These are phyloP conservation scores for Piaya cayana DNA, from an alignment of 2,113 vertebrate species.

Conservation along the genomic window DNA sequence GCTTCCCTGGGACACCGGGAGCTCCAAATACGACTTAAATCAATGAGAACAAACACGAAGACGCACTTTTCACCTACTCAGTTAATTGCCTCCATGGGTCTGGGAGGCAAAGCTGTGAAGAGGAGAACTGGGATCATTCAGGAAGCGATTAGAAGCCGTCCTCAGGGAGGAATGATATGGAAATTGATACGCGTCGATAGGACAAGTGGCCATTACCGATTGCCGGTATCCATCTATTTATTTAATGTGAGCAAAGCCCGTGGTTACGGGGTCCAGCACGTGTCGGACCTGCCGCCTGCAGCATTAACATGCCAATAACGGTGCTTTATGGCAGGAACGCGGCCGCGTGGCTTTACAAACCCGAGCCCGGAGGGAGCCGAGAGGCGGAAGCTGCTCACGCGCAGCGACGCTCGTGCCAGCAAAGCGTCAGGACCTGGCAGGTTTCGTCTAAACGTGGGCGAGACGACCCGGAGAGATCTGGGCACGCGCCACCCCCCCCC, in stretches of 20 bases:
- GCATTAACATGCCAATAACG: neutral
- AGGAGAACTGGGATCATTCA: neutral
- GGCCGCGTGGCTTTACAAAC: neutral
- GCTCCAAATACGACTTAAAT: neutral
- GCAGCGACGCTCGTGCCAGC: neutral
- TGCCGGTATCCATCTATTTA: neutral
- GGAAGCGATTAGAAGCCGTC: neutral
- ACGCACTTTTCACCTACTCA: neutral
- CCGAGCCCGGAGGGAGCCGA: neutral
- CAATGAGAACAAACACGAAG: neutral
- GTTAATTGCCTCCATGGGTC: neutral
- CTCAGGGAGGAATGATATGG: neutral
- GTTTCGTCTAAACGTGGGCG: neutral
- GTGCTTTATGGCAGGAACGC: neutral
- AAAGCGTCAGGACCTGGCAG: neutral
- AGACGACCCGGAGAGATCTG: rapidly evolving
- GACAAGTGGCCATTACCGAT: neutral
- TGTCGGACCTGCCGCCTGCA: neutral
- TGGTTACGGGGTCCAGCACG: neutral
- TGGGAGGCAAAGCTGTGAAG: neutral
- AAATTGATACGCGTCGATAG: neutral
- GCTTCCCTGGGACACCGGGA: neutral
- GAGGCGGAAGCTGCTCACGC: neutral
- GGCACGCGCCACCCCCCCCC: neutral
- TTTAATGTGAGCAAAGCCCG: neutral